phyloP scores from a whole-genome alignment of 2,113 vertebrate genomes.

The Alectura lathami region DNA sequence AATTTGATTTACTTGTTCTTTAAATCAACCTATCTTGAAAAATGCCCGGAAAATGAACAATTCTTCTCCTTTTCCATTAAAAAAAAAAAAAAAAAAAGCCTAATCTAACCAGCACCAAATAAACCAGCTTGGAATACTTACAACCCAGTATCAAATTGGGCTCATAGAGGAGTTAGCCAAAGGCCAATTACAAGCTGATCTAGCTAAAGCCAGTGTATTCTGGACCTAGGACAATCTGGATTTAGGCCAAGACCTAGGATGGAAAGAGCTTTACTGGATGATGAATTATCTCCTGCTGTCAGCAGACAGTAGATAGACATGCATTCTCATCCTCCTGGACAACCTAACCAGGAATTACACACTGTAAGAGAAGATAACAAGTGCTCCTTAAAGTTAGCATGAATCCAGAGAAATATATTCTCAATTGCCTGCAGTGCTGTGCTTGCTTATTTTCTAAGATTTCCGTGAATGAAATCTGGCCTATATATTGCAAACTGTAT shows the following conservation, averaged over 20 bases:
- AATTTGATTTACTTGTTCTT: neutral
- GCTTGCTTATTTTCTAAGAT: neutral
- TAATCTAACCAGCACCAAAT: neutral
- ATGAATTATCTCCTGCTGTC: constrained; percentile 60
- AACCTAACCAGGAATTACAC: neutral
- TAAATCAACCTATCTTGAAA: neutral
- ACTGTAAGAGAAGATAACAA: neutral
- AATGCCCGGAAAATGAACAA: neutral
- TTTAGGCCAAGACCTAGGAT: constrained; percentile 54
- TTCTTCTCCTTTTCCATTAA: neutral
- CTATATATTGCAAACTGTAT: neutral
- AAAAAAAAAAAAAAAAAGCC: no score
- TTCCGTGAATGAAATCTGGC: neutral
- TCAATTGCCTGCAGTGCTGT: neutral
- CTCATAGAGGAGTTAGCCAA: constrained; percentile 61
- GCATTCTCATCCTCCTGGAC: neutral
- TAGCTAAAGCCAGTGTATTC: constrained; percentile 62
- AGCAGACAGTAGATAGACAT: constrained; percentile 20
- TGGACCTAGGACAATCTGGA: constrained; percentile 58
- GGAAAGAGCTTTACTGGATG: constrained; percentile 68
- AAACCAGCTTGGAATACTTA: neutral
- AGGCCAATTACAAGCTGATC: constrained; percentile 67
- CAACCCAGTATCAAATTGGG: constrained; percentile 12
- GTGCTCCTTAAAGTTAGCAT: neutral
- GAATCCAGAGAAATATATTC: neutral